Base-by-base conservation (phyloP, 2,113 vertebrate genomes). In the Lamprologus sp. region DNA sequence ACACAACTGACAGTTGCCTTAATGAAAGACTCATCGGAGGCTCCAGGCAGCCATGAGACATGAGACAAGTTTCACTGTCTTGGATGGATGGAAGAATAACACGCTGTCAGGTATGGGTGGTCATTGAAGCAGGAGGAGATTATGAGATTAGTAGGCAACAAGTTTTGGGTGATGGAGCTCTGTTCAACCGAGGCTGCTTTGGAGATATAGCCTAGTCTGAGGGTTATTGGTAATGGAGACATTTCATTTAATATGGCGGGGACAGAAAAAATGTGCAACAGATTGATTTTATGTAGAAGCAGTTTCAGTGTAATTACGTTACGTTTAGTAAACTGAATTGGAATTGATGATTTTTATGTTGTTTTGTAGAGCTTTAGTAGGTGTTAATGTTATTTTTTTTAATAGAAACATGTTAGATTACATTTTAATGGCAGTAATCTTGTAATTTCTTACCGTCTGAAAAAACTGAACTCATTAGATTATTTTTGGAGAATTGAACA, bases 1-100 rank as follows among this genome's bases (percentile, higher is more conserved):
- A 49, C 87, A 89, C 90, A n/a, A 26, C 68, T 95, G 94, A 95
- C 95, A 95, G 90, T 91, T 92, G 89, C 95, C 91, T 96, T 97
- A 96, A 95, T 96, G 95, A 95, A 96, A 94, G 81, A 92, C 84
- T 93, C 82, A 91, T 90, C 85, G 47, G 83, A 60, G 89, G 94
- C 96, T 89, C 51, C 45, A 23, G 90, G 93, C 88, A 75, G 86
- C 83, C 81, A 35, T 84, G 88, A 89, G 84, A 77, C 37, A 10
- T 19, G 28, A 60, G 56, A 91, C 79, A 1, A 82, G 83, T 86
- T 93, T 92, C 91, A 85, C 87, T 91, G 83, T 77, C 63, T 83
- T 54, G 89, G 77, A 92, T 87, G 83, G 90, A 92, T 89, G 73
- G 79, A 93, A 87, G 90, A 90, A 87, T 90, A 94, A 93, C 91